phyloP scores from a whole-genome alignment of 2,797 vertebrate species.

The Pantherophis vulpinus region DNA sequence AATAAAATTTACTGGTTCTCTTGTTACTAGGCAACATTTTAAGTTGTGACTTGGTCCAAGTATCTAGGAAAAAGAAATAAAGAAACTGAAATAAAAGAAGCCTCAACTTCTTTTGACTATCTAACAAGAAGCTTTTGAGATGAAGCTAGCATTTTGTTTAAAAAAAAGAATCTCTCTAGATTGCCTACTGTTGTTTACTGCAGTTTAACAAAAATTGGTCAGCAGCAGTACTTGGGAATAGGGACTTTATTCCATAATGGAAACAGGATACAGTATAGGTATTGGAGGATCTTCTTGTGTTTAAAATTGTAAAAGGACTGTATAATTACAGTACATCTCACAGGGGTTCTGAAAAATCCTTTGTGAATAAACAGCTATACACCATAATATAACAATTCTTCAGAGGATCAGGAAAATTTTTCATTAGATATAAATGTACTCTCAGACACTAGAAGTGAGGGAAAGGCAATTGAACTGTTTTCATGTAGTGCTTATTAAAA shows the following conservation, averaged over 20 bases:
- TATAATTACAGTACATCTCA: background rate
- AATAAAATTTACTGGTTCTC: background rate
- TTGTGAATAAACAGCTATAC: background rate
- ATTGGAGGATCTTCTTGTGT: background rate
- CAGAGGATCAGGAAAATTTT: background rate
- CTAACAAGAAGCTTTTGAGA: background rate
- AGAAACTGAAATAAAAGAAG: background rate
- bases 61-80: background rate
- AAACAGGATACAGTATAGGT: background rate
- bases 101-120: background rate
- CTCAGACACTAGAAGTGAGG: background rate
- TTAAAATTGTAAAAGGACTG: background rate
- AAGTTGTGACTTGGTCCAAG: background rate
- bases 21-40: background rate
- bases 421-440: background rate
- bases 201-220: background rate
- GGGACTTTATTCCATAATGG: background rate
- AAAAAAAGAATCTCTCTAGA: background rate
- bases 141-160: background rate
- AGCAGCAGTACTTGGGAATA: background rate
- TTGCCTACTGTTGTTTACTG: background rate
- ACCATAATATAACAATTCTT: background rate
- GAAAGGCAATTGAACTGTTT: background rate
- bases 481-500: background rate
- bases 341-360: fast-evolving